Base-by-base conservation (phyloP, 2,888 invertebrate genomes). In the Sisyra nigra region DNA sequence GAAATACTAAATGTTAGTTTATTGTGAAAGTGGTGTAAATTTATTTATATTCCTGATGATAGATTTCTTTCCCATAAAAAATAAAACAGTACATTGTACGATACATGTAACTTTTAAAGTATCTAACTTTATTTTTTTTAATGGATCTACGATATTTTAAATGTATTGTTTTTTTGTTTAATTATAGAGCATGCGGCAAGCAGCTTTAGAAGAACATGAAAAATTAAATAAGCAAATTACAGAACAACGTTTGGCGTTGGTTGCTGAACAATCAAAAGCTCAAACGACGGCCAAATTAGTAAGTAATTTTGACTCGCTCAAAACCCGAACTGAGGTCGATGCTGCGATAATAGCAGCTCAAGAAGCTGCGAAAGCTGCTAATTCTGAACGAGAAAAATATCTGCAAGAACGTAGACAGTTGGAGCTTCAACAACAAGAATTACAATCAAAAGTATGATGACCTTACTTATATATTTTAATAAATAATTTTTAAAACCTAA, bases 181-280 rank as follows among this genome's bases (percentile, higher is more conserved):
- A 18, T 10, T 71, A 47, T 65, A 75, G 56, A 57, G 69, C 2
- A 52, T 74, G 33, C 71, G 70, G 8, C 72, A 72, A 58, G 59
- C 68, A 3, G 61, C 72, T 14, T 58, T 75, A 45, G 71, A 70
- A 11, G 74, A 74, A 54, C 74, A 74, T 55, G 66, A 71, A 11
- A 68, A 67, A 52, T 65, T 69, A 0, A 69, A 72, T 19, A 63
- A 69, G 47, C 72, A 72, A 53, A 62, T 71, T 48, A 66, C 70
- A 0, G 75, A 76, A 59, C 72, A 74, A 9, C 72, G 72, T 53
- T 62, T 69, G 29, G 56, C 66, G 2, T 62, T 64, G 30, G 52
- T 55, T 2, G 54, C 62, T 1, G 61, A 64, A 54, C 58, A 56
- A 52, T 52, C 59, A 6, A 52, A 58, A 32, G 44, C 61, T 9